phyloP scores from a whole-genome alignment of 2,113 vertebrate genomes.

The Eurypyga helias region DNA sequence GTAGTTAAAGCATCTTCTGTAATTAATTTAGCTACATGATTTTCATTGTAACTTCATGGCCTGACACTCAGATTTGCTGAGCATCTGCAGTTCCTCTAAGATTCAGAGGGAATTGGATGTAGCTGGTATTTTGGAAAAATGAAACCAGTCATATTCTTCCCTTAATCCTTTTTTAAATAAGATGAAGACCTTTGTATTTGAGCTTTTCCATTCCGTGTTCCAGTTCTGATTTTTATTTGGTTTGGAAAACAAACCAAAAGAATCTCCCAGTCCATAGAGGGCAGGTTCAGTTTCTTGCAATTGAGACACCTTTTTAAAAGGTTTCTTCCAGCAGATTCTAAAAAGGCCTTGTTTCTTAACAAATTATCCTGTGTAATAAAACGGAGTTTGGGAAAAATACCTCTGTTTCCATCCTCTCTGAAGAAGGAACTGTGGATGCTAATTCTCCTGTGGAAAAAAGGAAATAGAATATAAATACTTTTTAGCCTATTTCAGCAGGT shows the following conservation, averaged over 20 bases:
- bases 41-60: neutral
- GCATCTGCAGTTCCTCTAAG: neutral
- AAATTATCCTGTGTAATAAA: neutral
- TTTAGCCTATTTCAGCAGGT: neutral
- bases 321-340: neutral
- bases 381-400: neutral
- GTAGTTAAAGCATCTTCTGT: neutral
- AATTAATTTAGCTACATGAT: neutral
- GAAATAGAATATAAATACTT: neutral
- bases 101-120: neutral
- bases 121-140: neutral
- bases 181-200: neutral
- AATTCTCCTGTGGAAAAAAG: neutral
- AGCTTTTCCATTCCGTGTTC: neutral
- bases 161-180: neutral
- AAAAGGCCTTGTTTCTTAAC: neutral
- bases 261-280: neutral
- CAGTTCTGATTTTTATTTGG: neutral
- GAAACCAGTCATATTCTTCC: neutral
- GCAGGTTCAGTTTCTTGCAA: neutral
- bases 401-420: neutral
- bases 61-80: neutral
- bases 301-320: neutral
- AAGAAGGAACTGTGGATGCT: neutral
- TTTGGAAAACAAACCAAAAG: neutral